Evolutionary conservation across 2,113 vertebrate species (phyloP).

Genomic region (Spheniscus mendiculus): DNA sequence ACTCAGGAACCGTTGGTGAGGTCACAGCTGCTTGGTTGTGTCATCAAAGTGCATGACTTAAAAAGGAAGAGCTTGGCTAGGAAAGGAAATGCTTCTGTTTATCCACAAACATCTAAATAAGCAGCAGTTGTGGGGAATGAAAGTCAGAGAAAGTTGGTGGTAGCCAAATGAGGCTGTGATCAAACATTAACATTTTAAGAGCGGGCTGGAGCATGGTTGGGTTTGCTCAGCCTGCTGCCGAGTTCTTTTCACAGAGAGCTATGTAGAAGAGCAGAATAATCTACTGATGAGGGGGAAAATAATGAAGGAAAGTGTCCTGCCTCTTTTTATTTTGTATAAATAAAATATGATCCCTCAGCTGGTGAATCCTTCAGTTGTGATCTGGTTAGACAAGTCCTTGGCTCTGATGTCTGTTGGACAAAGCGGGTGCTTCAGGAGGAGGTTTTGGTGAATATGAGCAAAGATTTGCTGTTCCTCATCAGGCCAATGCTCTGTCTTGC

Average conservation of each 20-base stretch:
- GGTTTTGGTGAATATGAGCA: neutral
- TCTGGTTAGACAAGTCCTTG: neutral
- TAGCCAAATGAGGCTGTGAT: neutral
- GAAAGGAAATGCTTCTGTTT: neutral
- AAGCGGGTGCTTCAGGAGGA: neutral
- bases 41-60: neutral
- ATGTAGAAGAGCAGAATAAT: neutral
- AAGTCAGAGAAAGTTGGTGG: neutral
- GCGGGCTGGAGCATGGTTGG: accelerated
- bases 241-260: neutral
- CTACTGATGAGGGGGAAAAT: neutral
- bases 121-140: neutral
- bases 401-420: neutral
- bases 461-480: neutral
- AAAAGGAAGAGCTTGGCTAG: neutral
- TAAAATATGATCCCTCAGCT: neutral
- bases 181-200: neutral
- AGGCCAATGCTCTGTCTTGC: neutral
- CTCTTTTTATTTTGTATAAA: neutral
- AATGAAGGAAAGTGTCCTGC: neutral
- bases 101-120: neutral
- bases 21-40: neutral
- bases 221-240: neutral
- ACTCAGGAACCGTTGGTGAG: neutral
- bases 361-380: neutral